These are phyloP conservation scores for Psammodynastes pulverulentus DNA, from an alignment of 2,113 vertebrate genomes.

Conservation along the genomic window DNA sequence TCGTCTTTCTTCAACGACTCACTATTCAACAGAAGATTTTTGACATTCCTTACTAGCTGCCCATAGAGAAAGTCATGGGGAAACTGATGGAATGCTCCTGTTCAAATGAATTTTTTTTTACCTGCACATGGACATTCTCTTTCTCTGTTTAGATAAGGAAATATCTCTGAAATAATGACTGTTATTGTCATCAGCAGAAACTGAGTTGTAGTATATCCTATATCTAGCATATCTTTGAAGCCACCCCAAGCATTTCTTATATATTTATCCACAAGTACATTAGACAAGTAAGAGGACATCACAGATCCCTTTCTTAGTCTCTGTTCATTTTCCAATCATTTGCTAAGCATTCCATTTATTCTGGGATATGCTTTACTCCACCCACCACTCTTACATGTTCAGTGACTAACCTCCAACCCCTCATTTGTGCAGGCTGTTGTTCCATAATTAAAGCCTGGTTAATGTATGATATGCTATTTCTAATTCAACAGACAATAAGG, in stretches of 20 bases:
- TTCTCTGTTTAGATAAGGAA: too few relatives aligned
- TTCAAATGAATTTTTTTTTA: too few relatives aligned
- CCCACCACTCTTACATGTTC: background rate
- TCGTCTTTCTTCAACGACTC: too few relatives aligned
- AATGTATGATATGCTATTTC: background rate
- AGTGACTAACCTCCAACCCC: background rate
- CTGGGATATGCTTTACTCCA: background rate
- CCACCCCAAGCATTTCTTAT: background rate
- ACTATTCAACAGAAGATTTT: too few relatives aligned
- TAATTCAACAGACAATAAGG: background rate
- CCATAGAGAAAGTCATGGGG: too few relatives aligned
- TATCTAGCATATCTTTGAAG: background rate
- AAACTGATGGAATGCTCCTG: too few relatives aligned
- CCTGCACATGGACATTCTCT: too few relatives aligned
- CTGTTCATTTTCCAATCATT: background rate
- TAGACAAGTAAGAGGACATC: background rate
- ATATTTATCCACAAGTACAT: background rate
- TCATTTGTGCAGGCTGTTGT: background rate
- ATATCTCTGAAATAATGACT: too few relatives aligned
- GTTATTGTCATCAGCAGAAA: too few relatives aligned
- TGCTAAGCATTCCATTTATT: background rate
- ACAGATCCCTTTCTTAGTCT: background rate
- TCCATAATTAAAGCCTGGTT: background rate
- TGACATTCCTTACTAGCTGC: too few relatives aligned
- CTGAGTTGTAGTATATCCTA: too few relatives aligned